Base-by-base conservation (phyloP, 1,140 invertebrate species). In the Grapholita molesta region DNA sequence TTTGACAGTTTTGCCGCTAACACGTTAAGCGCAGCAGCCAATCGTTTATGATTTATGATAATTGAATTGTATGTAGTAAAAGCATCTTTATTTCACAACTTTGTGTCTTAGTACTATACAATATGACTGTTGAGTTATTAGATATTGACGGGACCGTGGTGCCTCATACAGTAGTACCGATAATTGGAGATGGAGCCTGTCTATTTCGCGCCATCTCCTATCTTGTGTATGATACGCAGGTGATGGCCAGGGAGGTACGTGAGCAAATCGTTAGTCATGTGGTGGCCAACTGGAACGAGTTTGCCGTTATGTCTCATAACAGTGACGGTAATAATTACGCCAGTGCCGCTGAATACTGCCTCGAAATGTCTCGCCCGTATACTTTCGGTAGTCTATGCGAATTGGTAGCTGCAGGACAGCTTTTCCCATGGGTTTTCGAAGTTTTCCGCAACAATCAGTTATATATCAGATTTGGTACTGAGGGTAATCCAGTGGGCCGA, bases 331-430 rank as follows among this genome's bases (percentile, higher is more conserved):
- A 61, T 9, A 61, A 32, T 8, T 61, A 61, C 23, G 1, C 6
- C 6, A 5, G 23, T 25, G 55, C 55, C 1, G 23, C 15, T 2
- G 4, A 11, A 12, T 61, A 61, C 23, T 61, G 15, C 23, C 15
- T 7, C 2, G 55, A 61, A n/a, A 61, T 61, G 55, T 12, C n/a
- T 24, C n/a, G 23, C 15, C 21, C 23, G 0, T 23, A 24, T 12
- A 61, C 55, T n/a, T 61, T 25, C 23, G 55, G 55, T 61, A 23
- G 55, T 15, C 15, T 61, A 12, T 61, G 55, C 23, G 55, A 61
- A 9, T 61, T 61, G 23, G 6, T n/a, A 6, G 55, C 55, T 1
- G 55, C 55, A 11, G 55, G 21, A 25, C 6, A 12, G 9, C n/a
- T 61, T 4, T 61, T 21, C 21, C 21, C 53, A 11, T 57, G 15